Evolutionary conservation across 2,888 invertebrate species (phyloP).

Genomic region (Drosophila mimica): DNA sequence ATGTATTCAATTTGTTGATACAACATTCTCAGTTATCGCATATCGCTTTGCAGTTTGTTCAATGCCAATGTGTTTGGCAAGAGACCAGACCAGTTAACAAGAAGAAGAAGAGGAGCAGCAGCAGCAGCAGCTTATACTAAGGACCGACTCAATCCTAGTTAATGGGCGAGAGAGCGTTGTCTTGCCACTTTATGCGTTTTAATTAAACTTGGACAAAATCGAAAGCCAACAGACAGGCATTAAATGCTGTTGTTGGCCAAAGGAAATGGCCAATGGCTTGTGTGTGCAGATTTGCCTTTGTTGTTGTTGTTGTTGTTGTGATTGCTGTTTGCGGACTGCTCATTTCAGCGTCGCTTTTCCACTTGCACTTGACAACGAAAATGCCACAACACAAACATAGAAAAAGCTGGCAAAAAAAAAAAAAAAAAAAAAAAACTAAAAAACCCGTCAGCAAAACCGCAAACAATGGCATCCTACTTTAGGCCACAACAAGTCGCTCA

Average conservation of each 20-base stretch:
- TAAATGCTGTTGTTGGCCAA: conserved; percentile 50
- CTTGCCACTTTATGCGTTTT: conserved; percentile 71
- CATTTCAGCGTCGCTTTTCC: conserved; percentile 65
- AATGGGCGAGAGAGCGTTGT: conserved; percentile 35
- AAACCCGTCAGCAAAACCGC: conserved; percentile 57
- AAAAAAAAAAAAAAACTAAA: conserved; percentile 12
- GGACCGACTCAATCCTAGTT: conserved; percentile 24
- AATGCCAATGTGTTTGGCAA: conserved; percentile 6
- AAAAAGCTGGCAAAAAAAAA: conserved; percentile 24
- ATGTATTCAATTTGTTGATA: conserved; percentile 25
- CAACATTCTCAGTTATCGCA: conserved; percentile 3
- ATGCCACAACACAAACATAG: conserved; percentile 57
- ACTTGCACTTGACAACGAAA: conserved; percentile 81
- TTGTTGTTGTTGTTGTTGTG: conserved; percentile 27
- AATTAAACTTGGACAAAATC: conserved; percentile 74
- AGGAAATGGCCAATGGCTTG: conserved; percentile 72
- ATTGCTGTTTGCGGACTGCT: conserved; percentile 39
- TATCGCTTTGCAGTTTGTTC: background rate
- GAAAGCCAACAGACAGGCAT: conserved; percentile 63
- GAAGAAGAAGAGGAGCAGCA: background rate
- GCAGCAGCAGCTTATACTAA: conserved; percentile 2
- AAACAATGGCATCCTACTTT: conserved; percentile 80
- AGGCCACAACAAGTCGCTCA: conserved; percentile 78
- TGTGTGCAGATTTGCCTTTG: conserved; percentile 52
- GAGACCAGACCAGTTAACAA: conserved; percentile 2